phyloP scores from a whole-genome alignment of 2,797 vertebrate genomes.

The Rallus crepitans region DNA sequence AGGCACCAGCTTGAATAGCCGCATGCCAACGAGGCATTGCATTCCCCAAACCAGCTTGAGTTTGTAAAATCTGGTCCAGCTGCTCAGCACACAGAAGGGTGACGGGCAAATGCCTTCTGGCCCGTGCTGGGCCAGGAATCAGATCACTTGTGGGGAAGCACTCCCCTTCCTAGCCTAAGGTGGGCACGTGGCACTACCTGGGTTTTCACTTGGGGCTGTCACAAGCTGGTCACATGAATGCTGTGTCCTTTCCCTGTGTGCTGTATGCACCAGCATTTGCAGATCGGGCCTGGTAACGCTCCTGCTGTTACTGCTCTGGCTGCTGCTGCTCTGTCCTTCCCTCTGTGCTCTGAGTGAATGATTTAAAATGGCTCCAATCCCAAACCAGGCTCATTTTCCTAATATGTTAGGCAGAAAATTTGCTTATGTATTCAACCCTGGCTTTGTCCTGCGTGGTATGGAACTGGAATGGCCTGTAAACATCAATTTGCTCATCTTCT shows the following conservation, averaged over 20 bases:
- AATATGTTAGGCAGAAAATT: slow-evolving; percentile 17
- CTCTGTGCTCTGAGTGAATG: not conserved
- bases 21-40: slow-evolving; percentile 52
- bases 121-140: not conserved
- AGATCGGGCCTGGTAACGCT: not conserved
- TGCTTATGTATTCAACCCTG: not conserved
- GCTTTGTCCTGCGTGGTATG: not conserved
- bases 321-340: not conserved
- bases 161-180: not conserved
- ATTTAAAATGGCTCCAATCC: slow-evolving; percentile 38
- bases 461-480: slow-evolving; percentile 21
- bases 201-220: not conserved
- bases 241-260: not conserved
- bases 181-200: not conserved
- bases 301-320: not conserved
- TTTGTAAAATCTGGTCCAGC: slow-evolving; percentile 73
- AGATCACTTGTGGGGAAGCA: rapidly evolving
- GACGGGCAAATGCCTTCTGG: slow-evolving; percentile 13
- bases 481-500: slow-evolving; percentile 54
- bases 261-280: not conserved
- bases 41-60: slow-evolving; percentile 62
- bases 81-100: slow-evolving; percentile 45
- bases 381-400: not conserved
- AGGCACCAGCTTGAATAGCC: slow-evolving; percentile 76
- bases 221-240: not conserved